A percentile compares a stretch with the other conserved stretches of the same genome.
Conservation (phyloP, 2,888 invertebrate species). For the Cephus rjabovi region DNA sequence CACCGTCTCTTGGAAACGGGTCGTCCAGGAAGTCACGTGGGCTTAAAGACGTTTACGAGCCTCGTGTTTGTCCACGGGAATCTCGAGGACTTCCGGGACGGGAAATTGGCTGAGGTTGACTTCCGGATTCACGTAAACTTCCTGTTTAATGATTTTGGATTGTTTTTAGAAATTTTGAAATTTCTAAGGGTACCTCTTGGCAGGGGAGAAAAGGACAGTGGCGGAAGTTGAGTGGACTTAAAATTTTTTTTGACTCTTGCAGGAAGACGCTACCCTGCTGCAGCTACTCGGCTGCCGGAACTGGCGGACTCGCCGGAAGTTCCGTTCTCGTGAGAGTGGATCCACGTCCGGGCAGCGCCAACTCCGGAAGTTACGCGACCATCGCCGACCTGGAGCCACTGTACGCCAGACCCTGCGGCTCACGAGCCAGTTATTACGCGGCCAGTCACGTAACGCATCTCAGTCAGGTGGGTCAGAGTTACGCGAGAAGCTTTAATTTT, state of each 20-base stretch:
- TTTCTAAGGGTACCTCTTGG: neutral
- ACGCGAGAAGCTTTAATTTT: neutral
- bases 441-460: constrained; percentile 83
- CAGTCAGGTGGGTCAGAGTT: constrained; percentile 71
- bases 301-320: constrained; percentile 77
- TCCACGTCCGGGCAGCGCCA: constrained; percentile 80
- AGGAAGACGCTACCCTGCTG: constrained; percentile 69
- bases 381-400: constrained; percentile 80
- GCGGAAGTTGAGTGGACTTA: neutral
- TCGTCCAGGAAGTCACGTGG: neutral
- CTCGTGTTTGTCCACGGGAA: neutral
- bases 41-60: neutral
- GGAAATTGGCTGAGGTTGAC: neutral
- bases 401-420: constrained; percentile 69
- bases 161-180: neutral
- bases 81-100: neutral
- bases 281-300: constrained; percentile 82
- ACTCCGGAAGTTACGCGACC: constrained; percentile 85
- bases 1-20: neutral
- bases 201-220: neutral
- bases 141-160: neutral
- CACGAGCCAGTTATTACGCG: constrained; percentile 81
- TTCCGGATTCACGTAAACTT: neutral
- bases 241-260: constrained; percentile 25
- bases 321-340: constrained; percentile 80